These are phyloP conservation scores for Pelochelys cantorii DNA, from an alignment of 2,797 vertebrate species.

Conservation along the genomic window DNA sequence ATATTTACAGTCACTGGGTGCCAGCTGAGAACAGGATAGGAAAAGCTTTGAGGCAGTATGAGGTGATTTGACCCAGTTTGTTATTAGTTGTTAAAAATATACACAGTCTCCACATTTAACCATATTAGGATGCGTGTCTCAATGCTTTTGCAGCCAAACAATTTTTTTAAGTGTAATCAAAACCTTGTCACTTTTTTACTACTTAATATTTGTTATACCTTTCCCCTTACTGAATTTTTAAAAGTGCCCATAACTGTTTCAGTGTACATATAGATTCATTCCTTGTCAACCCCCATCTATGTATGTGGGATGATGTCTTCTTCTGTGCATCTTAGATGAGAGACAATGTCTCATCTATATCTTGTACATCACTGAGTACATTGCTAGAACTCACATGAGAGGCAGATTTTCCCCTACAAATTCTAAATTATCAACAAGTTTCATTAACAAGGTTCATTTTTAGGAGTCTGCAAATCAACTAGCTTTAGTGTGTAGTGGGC, in stretches of 20 bases:
- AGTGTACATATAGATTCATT: neutral
- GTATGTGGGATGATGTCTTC: neutral
- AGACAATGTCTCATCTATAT: neutral
- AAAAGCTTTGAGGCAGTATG: neutral
- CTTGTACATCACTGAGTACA: too few species aligned
- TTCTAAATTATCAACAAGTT: neutral
- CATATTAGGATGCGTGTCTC: neutral
- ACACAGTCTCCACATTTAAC: neutral
- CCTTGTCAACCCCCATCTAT: neutral
- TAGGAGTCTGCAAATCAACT: slow-evolving; percentile 48
- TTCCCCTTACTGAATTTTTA: neutral
- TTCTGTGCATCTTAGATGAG: neutral
- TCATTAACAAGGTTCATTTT: neutral
- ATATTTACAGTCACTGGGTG: neutral
- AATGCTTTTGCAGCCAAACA: neutral
- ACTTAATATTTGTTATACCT: neutral
- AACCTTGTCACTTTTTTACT: neutral
- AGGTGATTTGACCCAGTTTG: neutral
- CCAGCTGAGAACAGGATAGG: neutral
- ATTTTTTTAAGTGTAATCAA: too few species aligned
- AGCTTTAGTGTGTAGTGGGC: neutral
- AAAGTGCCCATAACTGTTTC: neutral
- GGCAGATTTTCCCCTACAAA: neutral
- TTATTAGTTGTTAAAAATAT: neutral
- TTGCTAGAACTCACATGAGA: neutral